Evolutionary conservation across 2,888 invertebrate species (phyloP).

Genomic region (Dolichomitus sp.): DNA sequence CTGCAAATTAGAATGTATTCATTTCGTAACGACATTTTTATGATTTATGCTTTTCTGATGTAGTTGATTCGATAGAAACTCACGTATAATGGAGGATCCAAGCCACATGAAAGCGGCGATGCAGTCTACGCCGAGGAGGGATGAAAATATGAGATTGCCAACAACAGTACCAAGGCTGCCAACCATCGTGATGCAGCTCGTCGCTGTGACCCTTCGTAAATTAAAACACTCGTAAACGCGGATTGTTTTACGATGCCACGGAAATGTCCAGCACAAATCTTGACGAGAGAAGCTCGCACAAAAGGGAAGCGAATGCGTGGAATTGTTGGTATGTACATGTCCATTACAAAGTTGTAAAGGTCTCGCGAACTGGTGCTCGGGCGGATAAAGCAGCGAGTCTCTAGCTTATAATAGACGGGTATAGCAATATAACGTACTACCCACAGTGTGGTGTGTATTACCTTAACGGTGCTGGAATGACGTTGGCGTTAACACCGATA

Average conservation of each 20-base stretch:
- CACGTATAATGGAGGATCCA: conserved; percentile 77
- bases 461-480: conserved; percentile 82
- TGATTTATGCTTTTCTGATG: neutral
- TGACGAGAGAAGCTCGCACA: conserved; percentile 1
- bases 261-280: conserved; percentile 23
- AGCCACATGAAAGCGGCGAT: conserved; percentile 79
- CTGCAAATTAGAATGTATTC: conserved; percentile 65
- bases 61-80: conserved; percentile 49
- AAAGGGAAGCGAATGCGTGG: neutral
- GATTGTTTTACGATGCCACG: conserved; percentile 2
- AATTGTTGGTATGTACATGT: neutral
- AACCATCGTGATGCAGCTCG: conserved; percentile 75
- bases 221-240: conserved; percentile 17
- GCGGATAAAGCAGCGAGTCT: conserved; percentile 1
- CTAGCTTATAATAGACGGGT: neutral
- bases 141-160: conserved; percentile 82
- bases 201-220: conserved; percentile 76
- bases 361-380: conserved; percentile 6
- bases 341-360: conserved; percentile 51
- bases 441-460: conserved; percentile 69
- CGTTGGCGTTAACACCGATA: conserved; percentile 78
- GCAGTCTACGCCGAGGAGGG: conserved; percentile 78
- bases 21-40: neutral
- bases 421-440: conserved; percentile 20
- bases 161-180: conserved; percentile 81